Base-by-base conservation (phyloP, 2,888 invertebrate genomes). In the Amiota communis region DNA sequence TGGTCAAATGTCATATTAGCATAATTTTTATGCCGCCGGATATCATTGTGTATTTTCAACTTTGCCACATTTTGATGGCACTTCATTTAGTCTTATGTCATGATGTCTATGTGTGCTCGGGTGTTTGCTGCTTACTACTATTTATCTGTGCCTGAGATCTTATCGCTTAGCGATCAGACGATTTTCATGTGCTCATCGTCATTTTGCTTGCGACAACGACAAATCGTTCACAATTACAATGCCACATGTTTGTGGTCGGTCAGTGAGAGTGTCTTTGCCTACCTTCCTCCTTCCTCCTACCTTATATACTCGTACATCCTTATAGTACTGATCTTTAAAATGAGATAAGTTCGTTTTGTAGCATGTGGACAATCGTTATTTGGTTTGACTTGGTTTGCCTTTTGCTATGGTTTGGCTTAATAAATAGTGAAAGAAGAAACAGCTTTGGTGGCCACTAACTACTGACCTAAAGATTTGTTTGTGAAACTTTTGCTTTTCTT, bases 1-100 rank as follows among this genome's bases (percentile, higher is more conserved):
- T 87, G 87, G 88, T 86, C 87, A 88, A 87, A 85, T 83, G 87
- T 82, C 87, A 85, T 85, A 88, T 87, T 87, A 86, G 86, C 87
- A 88, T 87, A 84, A 87, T 83, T 86, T 74, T 72, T 77, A 76
- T 79, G 77, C 78, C 76, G 76, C 70, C 67, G 67, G 49, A 53
- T 53, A 70, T 56, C 70, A 65, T 17, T 61, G 70, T 48, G 51
- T 72, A 49, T 20, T 49, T 12, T 64, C 15, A 15, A 47, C 13
- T 3, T 64, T 13, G 9, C 13, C 68, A 70, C 56, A 51, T 53
- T 71, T 47, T 49, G 76, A 76, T 72, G 49, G 36, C 71, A 72
- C 61, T 75, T 74, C 47, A 70, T 72, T 61, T 57, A 64, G 74
- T 56, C 79, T 81, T 84, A 36, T 2, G 2, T 6, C 36, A 36